Conservation (phyloP, 1,140 invertebrate species). For the Bombus confusus region DNA sequence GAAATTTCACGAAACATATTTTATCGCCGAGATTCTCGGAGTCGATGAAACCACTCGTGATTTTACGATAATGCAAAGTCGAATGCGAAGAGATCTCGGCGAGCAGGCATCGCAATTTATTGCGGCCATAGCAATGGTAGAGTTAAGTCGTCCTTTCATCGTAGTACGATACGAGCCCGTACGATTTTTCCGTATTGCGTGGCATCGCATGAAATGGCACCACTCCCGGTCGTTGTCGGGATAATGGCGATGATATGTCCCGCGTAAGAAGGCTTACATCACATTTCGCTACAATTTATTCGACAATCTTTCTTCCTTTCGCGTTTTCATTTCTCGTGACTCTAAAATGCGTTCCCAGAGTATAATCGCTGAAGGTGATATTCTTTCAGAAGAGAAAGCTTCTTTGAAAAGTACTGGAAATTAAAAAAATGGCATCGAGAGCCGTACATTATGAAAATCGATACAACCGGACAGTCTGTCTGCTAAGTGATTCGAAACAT, state of each 20-base stretch:
- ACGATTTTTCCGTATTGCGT: constrained; percentile 15
- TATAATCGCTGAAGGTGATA: background rate
- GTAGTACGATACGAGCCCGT: background rate
- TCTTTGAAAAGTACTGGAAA: background rate
- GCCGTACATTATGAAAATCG: background rate
- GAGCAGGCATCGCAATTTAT: constrained; percentile 48
- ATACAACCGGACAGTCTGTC: background rate
- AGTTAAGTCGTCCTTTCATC: constrained; percentile 48
- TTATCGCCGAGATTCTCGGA: background rate
- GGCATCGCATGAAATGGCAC: background rate
- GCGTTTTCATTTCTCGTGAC: no score
- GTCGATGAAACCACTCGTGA: background rate
- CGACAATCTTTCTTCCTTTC: background rate
- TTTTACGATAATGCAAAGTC: constrained; percentile 16
- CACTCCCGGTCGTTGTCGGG: background rate
- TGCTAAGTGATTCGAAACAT: background rate
- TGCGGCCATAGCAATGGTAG: constrained; percentile 8
- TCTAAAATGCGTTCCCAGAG: background rate
- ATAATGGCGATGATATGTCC: constrained; percentile 23
- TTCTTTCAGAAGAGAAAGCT: background rate
- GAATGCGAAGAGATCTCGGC: background rate
- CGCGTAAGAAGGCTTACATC: background rate
- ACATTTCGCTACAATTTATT: constrained; percentile 9
- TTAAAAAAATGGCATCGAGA: background rate
- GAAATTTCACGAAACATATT: background rate